Conservation (phyloP, 1,140 invertebrate species). For the Rhopalosiphum padi region DNA sequence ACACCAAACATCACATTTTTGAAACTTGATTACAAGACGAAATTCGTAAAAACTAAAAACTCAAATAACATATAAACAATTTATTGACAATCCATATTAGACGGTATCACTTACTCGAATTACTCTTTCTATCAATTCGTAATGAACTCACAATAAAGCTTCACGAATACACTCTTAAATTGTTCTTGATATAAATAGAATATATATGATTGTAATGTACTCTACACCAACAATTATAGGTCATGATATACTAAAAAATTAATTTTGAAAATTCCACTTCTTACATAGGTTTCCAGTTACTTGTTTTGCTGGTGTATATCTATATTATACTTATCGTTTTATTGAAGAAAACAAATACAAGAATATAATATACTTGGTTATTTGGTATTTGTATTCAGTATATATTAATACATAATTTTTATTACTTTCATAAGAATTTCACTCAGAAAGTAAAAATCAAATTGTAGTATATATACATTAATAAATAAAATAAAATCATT, state of each 20-base stretch:
- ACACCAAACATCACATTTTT: slow-evolving; percentile 15
- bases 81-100: neutral
- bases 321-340: too few species aligned
- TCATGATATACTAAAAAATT: too few species aligned
- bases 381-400: too few species aligned
- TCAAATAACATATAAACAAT: neutral
- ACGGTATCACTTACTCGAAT: slow-evolving; percentile 4
- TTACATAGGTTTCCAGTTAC: neutral
- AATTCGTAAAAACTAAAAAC: neutral
- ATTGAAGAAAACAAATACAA: too few species aligned
- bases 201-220: neutral
- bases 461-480: too few species aligned
- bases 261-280: too few species aligned
- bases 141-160: neutral
- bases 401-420: neutral
- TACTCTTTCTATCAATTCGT: neutral
- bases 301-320: too few species aligned
- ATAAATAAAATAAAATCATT: too few species aligned
- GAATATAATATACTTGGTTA: too few species aligned
- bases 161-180: neutral
- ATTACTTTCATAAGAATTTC: neutral
- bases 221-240: neutral
- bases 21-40: neutral
- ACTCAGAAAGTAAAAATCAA: neutral
- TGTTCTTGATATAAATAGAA: neutral